Evolutionary conservation across 2,888 invertebrate species (phyloP).

Genomic region (Drosophila monieri): DNA sequence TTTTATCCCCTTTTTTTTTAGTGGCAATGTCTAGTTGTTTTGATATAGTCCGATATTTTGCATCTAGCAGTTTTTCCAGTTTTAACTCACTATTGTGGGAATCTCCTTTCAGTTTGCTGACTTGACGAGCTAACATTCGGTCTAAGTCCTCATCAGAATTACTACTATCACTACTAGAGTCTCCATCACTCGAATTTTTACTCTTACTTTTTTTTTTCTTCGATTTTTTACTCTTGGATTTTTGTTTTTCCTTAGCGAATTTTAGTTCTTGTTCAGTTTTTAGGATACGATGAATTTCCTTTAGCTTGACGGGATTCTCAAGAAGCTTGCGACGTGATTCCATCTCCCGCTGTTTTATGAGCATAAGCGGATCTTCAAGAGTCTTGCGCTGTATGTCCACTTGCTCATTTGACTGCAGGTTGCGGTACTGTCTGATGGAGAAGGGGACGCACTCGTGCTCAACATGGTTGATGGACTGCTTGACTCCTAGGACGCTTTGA

Average conservation of each 20-base stretch:
- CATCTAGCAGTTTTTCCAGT: constrained; percentile 81
- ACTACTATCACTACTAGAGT: constrained; percentile 83
- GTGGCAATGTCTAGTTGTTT: constrained; percentile 83
- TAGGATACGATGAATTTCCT: constrained; percentile 92
- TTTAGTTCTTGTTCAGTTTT: constrained; percentile 85
- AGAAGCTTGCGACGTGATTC: constrained; percentile 93
- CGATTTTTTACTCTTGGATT: constrained; percentile 64
- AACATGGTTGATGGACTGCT: constrained; percentile 87
- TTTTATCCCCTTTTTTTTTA: constrained; percentile 56
- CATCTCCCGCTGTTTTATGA: constrained; percentile 95
- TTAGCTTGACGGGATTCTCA: constrained; percentile 96
- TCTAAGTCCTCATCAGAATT: constrained; percentile 86
- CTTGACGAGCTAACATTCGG: constrained; percentile 85
- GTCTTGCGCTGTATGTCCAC: constrained; percentile 95
- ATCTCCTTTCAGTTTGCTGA: constrained; percentile 86
- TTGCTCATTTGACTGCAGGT: constrained; percentile 86
- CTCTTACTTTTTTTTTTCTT: constrained; percentile 76
- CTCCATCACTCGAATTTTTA: constrained; percentile 73
- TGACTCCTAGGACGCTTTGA: constrained; percentile 77
- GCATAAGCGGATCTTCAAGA: constrained; percentile 95
- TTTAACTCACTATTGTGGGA: constrained; percentile 69
- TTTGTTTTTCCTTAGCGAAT: constrained; percentile 46
- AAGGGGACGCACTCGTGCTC: constrained; percentile 92
- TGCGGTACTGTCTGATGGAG: constrained; percentile 86
- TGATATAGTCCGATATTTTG: constrained; percentile 82